Conservation (phyloP, 2,888 invertebrate species). For the Protonemura montana region DNA sequence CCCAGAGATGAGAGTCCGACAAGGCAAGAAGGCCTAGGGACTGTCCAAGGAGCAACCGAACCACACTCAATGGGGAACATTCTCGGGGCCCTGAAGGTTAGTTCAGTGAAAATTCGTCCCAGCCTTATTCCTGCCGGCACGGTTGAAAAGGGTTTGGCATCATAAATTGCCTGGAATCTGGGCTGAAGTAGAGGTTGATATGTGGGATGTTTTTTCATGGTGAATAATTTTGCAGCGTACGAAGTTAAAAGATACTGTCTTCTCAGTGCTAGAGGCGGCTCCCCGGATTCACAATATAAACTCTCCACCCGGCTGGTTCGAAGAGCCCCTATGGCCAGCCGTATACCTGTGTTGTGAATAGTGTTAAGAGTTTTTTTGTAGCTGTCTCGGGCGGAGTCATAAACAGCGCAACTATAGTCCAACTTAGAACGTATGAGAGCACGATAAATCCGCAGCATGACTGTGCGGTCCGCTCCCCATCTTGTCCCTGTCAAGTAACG, state of each 20-base stretch:
- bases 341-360: conserved; percentile 15
- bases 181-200: not conserved
- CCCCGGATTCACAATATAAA: not conserved
- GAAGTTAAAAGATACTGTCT: not conserved
- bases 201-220: conserved; percentile 24
- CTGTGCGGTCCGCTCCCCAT: conserved; percentile 32
- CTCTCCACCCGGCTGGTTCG: conserved; percentile 33
- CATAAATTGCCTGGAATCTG: not conserved
- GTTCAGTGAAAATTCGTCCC: no score
- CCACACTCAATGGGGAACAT: no score
- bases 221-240: not conserved
- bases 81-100: no score
- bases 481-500: not conserved
- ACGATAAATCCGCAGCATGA: conserved; percentile 31
- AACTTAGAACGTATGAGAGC: conserved; percentile 17
- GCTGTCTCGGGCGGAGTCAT: not conserved
- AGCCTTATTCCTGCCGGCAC: not conserved
- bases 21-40: not conserved
- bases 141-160: not conserved
- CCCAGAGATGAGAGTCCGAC: not conserved
- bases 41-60: no score
- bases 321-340: not conserved
- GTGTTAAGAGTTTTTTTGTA: not conserved
- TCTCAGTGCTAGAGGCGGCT: not conserved
- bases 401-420: conserved; percentile 23